Evolutionary conservation across 2,888 invertebrate species (phyloP).

Genomic region (Temnothorax rugatulus): DNA sequence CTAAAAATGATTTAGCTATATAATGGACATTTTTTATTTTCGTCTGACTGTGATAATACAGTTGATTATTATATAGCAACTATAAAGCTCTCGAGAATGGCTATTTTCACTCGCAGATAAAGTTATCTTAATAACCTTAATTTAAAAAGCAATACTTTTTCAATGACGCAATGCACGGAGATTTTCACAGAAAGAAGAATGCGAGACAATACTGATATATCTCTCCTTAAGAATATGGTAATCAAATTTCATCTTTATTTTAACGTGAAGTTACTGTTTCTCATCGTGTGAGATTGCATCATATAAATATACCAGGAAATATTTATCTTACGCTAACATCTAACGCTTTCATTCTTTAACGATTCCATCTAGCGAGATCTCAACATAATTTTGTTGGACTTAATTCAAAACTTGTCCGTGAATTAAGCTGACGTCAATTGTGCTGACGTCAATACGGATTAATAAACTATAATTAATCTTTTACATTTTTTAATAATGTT

Average conservation of each 20-base stretch:
- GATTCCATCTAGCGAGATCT: neutral
- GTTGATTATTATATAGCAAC: neutral
- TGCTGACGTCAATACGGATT: neutral
- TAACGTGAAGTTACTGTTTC: neutral
- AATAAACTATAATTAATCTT: neutral
- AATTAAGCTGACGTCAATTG: neutral
- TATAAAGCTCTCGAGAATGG: neutral
- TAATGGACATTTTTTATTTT: neutral
- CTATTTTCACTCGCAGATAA: neutral
- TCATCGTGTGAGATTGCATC: slow-evolving; percentile 7
- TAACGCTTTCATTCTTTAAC: neutral
- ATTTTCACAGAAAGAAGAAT: neutral
- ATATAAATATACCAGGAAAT: neutral
- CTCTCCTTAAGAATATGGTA: neutral
- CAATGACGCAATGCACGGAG: neutral
- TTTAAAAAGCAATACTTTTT: neutral
- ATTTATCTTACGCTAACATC: neutral
- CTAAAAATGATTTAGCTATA: neutral
- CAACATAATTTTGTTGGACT: slow-evolving; percentile 1
- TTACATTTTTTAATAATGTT: neutral
- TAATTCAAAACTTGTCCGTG: neutral
- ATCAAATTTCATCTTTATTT: neutral
- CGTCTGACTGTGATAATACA: neutral
- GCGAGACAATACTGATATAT: neutral
- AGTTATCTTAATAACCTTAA: slow-evolving; percentile 8